Percentiles rank a stretch among this genome's conserved stretches.
phyloP scores from a whole-genome alignment of 2,797 vertebrate genomes.

The Poecile montanus region DNA sequence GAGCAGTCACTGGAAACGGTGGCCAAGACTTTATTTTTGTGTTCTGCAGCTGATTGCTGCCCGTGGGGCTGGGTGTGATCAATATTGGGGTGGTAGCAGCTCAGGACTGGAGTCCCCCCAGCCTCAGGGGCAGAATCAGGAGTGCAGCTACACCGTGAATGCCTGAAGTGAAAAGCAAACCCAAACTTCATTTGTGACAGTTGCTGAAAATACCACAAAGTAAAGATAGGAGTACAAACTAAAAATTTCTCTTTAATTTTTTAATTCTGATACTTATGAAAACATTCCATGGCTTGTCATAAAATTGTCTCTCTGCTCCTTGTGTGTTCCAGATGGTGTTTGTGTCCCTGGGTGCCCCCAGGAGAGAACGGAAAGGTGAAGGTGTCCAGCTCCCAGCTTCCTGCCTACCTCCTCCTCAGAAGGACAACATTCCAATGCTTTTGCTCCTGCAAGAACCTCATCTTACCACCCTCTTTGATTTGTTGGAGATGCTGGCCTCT shows the following conservation, averaged over 20 bases:
- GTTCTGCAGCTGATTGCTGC: not conserved
- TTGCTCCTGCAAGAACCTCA: slow-evolving; percentile 97
- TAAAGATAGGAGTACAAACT: not conserved
- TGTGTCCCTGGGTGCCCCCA: slow-evolving; percentile 95
- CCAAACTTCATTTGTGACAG: not conserved
- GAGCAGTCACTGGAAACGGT: not conserved
- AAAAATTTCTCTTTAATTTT: not conserved
- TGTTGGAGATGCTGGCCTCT: slow-evolving; percentile 97
- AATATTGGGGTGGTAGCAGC: not conserved
- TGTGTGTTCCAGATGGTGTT: slow-evolving; percentile 91
- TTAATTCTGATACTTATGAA: not conserved
- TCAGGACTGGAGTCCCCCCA: not conserved
- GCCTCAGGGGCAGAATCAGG: not conserved
- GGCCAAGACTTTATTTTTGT: not conserved
- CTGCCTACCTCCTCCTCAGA: slow-evolving; percentile 95
- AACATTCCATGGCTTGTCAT: not conserved
- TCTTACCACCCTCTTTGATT: slow-evolving; percentile 95
- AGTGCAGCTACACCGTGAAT: not conserved
- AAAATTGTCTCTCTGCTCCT: not conserved
- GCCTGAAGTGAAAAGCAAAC: not conserved
- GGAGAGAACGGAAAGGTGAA: slow-evolving; percentile 94
- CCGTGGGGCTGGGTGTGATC: not conserved
- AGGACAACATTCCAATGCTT: slow-evolving; percentile 99
- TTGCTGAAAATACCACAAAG: not conserved
- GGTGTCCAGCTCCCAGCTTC: slow-evolving; percentile 96